These are phyloP conservation scores for Epizoanthus ramosus DNA, from an alignment of 92 coral and sea anemone genomes.

Conservation along the genomic window DNA sequence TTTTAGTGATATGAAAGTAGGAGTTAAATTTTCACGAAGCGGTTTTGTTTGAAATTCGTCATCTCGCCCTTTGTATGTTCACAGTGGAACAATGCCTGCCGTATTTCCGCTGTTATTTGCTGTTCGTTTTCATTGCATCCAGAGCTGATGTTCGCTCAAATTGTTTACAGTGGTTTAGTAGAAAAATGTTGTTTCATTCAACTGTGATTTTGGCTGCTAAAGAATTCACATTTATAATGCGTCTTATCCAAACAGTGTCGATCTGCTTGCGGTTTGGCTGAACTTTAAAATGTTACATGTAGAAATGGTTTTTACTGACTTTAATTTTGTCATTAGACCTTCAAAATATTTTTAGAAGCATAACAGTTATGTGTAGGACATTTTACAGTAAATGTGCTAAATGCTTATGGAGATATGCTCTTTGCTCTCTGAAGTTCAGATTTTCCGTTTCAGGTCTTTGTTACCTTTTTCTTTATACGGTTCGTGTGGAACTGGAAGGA, in stretches of 20 bases:
- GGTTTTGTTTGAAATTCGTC: slow-evolving; percentile 6
- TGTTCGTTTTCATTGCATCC: background rate
- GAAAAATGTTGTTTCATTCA: background rate
- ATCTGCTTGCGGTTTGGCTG: slow-evolving; percentile 8
- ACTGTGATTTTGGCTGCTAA: background rate
- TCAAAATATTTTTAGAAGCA: background rate
- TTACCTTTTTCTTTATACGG: background rate
- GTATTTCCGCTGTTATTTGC: background rate
- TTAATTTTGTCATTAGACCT: background rate
- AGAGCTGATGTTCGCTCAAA: background rate
- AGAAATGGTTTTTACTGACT: background rate
- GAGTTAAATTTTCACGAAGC: background rate
- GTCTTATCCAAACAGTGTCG: too few species aligned
- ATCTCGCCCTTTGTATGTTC: slow-evolving; percentile 7
- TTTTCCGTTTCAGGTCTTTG: background rate
- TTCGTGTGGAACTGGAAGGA: background rate
- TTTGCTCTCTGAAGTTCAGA: too few species aligned
- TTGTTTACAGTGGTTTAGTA: background rate
- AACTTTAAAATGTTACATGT: background rate
- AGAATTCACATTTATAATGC: background rate
- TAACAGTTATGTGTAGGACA: background rate
- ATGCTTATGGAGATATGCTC: background rate
- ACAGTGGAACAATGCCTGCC: background rate
- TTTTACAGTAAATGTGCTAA: background rate
- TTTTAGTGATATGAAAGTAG: background rate